Evolutionary conservation across 1,140 invertebrate genomes (phyloP).

Genomic region (Belonocnema kinseyi): DNA sequence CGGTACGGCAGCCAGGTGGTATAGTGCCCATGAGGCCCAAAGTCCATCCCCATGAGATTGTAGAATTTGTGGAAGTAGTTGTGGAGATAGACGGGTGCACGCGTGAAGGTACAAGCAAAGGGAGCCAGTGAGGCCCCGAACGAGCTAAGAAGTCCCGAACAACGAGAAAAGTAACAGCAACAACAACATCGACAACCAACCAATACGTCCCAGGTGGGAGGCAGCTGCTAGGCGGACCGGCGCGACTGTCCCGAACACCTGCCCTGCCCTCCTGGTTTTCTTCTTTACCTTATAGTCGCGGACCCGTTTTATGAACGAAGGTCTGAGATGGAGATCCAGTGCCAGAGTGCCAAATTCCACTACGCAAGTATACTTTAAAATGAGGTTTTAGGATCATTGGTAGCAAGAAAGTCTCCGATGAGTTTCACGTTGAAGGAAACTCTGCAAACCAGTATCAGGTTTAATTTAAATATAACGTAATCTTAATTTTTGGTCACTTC

Average conservation of each 20-base stretch:
- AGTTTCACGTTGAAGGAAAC: too few relatives aligned
- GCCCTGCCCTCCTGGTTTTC: slow-evolving; percentile 48
- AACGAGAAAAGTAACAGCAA: slow-evolving; percentile 40
- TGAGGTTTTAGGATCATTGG: too few relatives aligned
- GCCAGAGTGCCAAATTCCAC: slow-evolving; percentile 6
- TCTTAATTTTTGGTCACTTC: too few relatives aligned
- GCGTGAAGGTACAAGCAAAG: slow-evolving; percentile 6
- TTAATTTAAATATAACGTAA: too few relatives aligned
- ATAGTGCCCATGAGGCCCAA: slow-evolving; percentile 41
- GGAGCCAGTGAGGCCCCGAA: background rate
- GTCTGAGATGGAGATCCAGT: background rate
- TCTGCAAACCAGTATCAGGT: too few relatives aligned
- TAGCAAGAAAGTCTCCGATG: too few relatives aligned
- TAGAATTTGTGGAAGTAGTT: too few relatives aligned
- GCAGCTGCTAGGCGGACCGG: slow-evolving; percentile 52
- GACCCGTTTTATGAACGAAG: slow-evolving; percentile 40
- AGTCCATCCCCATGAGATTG: slow-evolving; percentile 32
- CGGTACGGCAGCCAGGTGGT: slow-evolving; percentile 50
- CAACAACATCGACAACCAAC: slow-evolving; percentile 45
- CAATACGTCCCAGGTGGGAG: slow-evolving; percentile 56
- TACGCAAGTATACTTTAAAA: too few relatives aligned
- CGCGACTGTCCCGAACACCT: slow-evolving; percentile 54
- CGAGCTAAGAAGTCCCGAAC: background rate
- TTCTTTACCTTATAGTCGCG: slow-evolving; percentile 39
- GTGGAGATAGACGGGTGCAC: slow-evolving; percentile 9